Conservation (phyloP, 2,113 vertebrate genomes). For the Orientallactaga bullata region DNA sequence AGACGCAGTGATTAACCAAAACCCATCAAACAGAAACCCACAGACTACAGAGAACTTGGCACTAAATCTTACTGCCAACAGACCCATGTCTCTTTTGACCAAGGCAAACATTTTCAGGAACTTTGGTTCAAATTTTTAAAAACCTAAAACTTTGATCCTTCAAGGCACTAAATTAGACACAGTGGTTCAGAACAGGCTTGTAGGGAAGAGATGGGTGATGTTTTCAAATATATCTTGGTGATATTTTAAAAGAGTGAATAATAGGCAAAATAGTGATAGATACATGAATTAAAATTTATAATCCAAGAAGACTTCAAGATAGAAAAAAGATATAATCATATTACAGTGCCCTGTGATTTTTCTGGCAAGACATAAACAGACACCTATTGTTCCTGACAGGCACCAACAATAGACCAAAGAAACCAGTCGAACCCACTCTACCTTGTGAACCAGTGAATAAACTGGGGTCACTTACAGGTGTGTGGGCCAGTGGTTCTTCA, state of each 20-base stretch:
- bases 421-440: too few relatives aligned
- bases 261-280: slow-evolving; percentile 24
- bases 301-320: slow-evolving; percentile 19
- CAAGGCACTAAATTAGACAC: not conserved
- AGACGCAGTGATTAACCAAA: too few relatives aligned
- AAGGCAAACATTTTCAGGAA: slow-evolving; percentile 48
- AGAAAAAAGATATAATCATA: not conserved
- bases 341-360: too few relatives aligned
- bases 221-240: not conserved
- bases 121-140: slow-evolving; percentile 18
- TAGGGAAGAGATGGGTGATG: not conserved
- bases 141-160: not conserved
- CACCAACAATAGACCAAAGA: too few relatives aligned
- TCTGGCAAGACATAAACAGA: too few relatives aligned
- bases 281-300: not conserved
- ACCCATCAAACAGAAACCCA: too few relatives aligned
- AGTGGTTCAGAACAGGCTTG: not conserved
- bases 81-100: not conserved
- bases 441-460: too few relatives aligned
- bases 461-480: too few relatives aligned
- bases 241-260: not conserved
- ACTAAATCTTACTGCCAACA: too few relatives aligned
- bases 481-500: too few relatives aligned
- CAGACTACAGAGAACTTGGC: too few relatives aligned
- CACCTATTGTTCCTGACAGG: too few relatives aligned